Conservation (phyloP, 2,888 invertebrate genomes). For the Oxyscelio sp. region DNA sequence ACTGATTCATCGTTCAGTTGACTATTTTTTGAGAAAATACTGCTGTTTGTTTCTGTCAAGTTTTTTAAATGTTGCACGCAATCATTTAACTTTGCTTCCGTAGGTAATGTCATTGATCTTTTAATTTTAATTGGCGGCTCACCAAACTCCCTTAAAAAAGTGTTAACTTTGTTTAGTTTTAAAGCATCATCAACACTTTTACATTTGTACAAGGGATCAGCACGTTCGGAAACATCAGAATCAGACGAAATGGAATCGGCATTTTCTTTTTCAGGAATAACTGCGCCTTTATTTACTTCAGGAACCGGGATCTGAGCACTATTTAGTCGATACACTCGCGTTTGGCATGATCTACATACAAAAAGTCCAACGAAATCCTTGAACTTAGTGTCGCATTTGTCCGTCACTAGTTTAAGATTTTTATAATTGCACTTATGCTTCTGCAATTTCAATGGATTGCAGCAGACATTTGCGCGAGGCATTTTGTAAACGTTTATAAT, state of each 20-base stretch:
- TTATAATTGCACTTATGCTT: slow-evolving; percentile 20
- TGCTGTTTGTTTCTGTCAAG: neutral
- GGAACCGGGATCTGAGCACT: neutral
- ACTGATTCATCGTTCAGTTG: neutral
- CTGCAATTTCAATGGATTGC: slow-evolving; percentile 10
- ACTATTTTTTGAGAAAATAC: neutral
- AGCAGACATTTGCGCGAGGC: slow-evolving; percentile 18
- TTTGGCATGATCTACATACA: slow-evolving; percentile 16
- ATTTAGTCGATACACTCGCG: neutral
- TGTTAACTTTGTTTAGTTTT: slow-evolving; percentile 11
- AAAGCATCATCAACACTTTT: slow-evolving; percentile 1
- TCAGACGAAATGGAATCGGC: too few species aligned
- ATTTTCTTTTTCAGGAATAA: neutral
- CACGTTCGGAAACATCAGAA: neutral
- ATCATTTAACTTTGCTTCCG: neutral
- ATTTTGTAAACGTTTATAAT: neutral
- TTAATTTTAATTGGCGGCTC: slow-evolving; percentile 5
- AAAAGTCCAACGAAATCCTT: slow-evolving; percentile 12
- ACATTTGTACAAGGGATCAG: slow-evolving; percentile 8
- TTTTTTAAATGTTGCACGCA: neutral
- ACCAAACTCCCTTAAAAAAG: neutral
- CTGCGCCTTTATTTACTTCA: neutral
- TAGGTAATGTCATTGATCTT: neutral
- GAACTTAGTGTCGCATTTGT: neutral
- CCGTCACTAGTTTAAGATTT: neutral